Evolutionary conservation across 2,113 vertebrate genomes (phyloP), one percentile per base, ranked within the genome.

Genomic region (Phylloscopus whistleri): DNA sequence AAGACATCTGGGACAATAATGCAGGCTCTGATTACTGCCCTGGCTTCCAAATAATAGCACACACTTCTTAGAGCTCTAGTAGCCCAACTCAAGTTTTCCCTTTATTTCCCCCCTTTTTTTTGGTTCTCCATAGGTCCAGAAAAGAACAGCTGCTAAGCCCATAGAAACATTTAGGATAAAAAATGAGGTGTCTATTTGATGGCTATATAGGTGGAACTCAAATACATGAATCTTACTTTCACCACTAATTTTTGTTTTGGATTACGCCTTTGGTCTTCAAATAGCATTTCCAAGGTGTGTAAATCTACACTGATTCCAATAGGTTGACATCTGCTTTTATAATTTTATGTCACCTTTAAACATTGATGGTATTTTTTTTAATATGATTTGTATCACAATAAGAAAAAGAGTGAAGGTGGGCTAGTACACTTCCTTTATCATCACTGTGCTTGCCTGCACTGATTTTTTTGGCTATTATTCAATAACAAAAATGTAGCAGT

Each of bases 141-240:
- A 90, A 52, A 44, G 43, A 70, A 92, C 91, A 95, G 94, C 91
- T 97, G 95, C 51, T 95, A 96, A 85, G 64, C 7, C 76, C 27
- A 89, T 90, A 87, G 76, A 81, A 39, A 43, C 43, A 87, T 44
- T 78, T 74, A 44, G 66, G 39, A 78, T 77, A 78, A 97, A 97
- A 92, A 70, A 95, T 90, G 86, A 95, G 18, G 93, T 90, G 83
- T 62, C 88, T 89, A 22, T 69, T 55, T 75, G 64, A 90, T 1
- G 14, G 39, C 35, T 90, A 48, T 55, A 63, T 37, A 70, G 1
- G 4, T 68, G 52, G 60, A 31, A 44, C 64, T 89, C 73, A 87
- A 84, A 90, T 28, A 84, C 15, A 63, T 26, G 27, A 94, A 90
- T 87, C 60, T 64, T 78, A 39, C 86, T 92, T 86, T 95, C 94